Base-by-base conservation (phyloP, 2,797 vertebrate genomes). In the Mormyrus proboscirostris region DNA sequence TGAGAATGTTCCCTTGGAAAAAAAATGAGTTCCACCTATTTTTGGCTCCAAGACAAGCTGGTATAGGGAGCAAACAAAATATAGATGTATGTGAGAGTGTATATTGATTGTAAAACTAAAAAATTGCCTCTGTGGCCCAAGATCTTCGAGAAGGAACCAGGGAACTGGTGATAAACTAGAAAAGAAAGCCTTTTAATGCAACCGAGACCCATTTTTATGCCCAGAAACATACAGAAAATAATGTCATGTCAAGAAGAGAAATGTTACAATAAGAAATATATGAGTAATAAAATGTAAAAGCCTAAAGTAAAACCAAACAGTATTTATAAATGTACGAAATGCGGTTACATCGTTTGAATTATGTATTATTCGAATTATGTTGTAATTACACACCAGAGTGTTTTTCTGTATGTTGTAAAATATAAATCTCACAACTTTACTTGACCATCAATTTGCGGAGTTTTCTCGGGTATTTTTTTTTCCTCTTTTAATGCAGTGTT, bases 31-130 rank as follows among this genome's bases (percentile, higher is more conserved):
- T 79, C 73, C 73, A 16, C 33, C 5, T 79, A 79, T 79, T 79
- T 79, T n/a, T 44, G 73, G 14, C 33, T 41, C 38, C 73, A 44
- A 41, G 38, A 44, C 73, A 44, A 79, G 73, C 73, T 44, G 73
- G 16, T 38, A 41, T 79, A 44, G 65, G 65, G 25, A 69, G 65
- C 62, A 33, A 69, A 33, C 65, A 10, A 33, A 16, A 79, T 41
- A 79, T 79, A 44, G 38, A 79, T 79, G 73, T 38, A 87, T 50
- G 22, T 33, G 44, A 29, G 51, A 22, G 51, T n/a, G 29, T 33
- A 22, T 86, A 86, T 88, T 65, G 86, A 62, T 62, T 88, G 86
- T 44, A 62, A 57, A 41, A 57, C 59, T 88, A 88, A 88, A 62
- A 44, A 65, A 65, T 41, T 50, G 83, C 47, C 49, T 44, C 83